Percentiles rank a stretch among this genome's conserved stretches.
Evolutionary conservation across 2,113 vertebrate species (phyloP).

Genomic region (Gobius niger): DNA sequence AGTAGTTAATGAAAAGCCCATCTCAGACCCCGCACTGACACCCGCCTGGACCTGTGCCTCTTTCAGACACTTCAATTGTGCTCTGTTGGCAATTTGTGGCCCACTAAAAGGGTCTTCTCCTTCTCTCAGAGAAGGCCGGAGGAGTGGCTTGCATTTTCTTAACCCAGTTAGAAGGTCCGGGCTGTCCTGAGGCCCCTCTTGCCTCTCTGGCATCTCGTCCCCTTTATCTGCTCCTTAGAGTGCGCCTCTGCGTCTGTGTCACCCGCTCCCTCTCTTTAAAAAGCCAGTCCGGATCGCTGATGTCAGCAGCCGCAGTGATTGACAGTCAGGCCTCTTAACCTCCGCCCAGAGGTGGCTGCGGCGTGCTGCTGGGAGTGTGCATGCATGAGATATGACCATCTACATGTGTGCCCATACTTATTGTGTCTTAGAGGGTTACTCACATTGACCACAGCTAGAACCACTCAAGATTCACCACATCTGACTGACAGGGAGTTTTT

Average conservation of each 20-base stretch:
- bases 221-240: constrained; percentile 50
- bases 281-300: constrained; percentile 67
- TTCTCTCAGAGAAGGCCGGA: background rate
- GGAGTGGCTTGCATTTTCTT: constrained; percentile 57
- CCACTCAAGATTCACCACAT: constrained; percentile 26
- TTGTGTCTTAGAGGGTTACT: constrained; percentile 6
- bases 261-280: constrained; percentile 65
- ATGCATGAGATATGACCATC: constrained; percentile 48
- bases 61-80: constrained; percentile 65
- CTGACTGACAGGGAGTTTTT: constrained; percentile 37
- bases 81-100: constrained; percentile 68
- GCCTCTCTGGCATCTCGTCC: constrained; percentile 26
- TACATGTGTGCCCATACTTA: constrained; percentile 17
- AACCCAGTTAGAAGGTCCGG: constrained; percentile 72
- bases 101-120: constrained; percentile 64
- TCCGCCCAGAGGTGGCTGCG: constrained; percentile 48
- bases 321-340: constrained; percentile 76
- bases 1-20: constrained; percentile 67
- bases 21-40: constrained; percentile 60
- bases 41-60: constrained; percentile 47
- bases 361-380: constrained; percentile 26
- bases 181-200: constrained; percentile 57
- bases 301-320: constrained; percentile 74
- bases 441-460: constrained; percentile 20
- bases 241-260: constrained; percentile 66